phyloP scores from a whole-genome alignment of 1,140 invertebrate species.

The Camponotus pennsylvanicus region DNA sequence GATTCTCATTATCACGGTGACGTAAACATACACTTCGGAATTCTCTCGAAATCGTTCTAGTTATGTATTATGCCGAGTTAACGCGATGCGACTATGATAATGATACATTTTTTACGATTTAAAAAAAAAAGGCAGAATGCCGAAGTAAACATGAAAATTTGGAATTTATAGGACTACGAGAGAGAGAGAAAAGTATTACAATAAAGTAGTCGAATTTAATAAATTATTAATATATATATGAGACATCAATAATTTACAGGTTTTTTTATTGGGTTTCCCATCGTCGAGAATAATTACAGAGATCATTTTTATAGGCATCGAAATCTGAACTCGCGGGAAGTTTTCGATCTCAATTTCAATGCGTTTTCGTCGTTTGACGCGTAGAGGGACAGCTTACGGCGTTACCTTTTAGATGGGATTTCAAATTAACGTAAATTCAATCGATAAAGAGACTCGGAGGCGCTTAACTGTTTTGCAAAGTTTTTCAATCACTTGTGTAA shows the following conservation, averaged over 20 bases:
- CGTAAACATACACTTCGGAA: conserved; percentile 34
- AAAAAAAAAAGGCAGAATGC: not conserved
- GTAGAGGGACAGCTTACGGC: not conserved
- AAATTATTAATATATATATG: not conserved
- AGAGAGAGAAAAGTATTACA: not conserved
- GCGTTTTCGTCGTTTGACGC: not conserved
- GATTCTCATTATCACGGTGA: conserved; percentile 41
- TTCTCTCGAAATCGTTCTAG: conserved; percentile 40
- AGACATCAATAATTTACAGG: not conserved
- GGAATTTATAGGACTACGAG: not conserved
- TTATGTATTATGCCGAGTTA: conserved; percentile 45
- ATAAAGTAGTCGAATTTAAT: not conserved
- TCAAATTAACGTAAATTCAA: conserved; percentile 50
- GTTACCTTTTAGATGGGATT: conserved; percentile 22
- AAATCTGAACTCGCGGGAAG: conserved; percentile 10
- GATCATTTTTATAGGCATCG: not conserved
- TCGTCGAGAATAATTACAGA: not conserved
- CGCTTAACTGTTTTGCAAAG: conserved; percentile 63
- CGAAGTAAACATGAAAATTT: not conserved
- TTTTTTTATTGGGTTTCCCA: too few relatives aligned
- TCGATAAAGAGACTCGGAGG: conserved; percentile 47
- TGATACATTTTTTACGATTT: not conserved
- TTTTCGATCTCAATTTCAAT: not conserved
- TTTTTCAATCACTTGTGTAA: conserved; percentile 65
- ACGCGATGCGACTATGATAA: conserved; percentile 24